Base-by-base conservation (phyloP, 92 coral and sea anemone genomes). In the Siderastrea radians region DNA sequence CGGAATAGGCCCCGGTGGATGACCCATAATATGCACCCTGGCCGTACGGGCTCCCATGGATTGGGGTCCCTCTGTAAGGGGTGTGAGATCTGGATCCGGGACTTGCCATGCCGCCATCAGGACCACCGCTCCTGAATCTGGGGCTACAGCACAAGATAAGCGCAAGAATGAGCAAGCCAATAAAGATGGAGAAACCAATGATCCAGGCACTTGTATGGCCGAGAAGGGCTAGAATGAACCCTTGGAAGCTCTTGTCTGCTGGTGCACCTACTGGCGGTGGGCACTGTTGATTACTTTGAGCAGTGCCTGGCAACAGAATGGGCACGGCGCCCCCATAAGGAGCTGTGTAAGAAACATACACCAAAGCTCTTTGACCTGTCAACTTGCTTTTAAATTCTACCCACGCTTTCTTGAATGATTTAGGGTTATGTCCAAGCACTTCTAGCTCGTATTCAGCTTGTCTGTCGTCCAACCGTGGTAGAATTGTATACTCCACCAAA, bases 171-270 rank as follows among this genome's bases (percentile, higher is more conserved):
- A 95, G 81, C 5, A 93, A 95, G 52, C 95, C 98, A 60, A 95
- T 43, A 55, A 95, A 93, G 78, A 93, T 75, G 12, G 96, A 89
- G 77, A 93, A 89, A 1, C 98, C 98, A 67, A 95, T 91, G 71
- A 95, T 82, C 98, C 95, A 95, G 14, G 98, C 92, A 88, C 98
- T 95, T 38, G 98, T 95, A 58, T 95, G 95, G 26, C 93, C 96
- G 54, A 95, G 89, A 48, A 95, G 70, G 54, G 95, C 80, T 3
- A 95, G 88, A 69, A 93, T 82, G 64, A 95, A 65, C 7, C 91
- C 80, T 66, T 83, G 88, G 77, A 92, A 78, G 70, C 90, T 82
- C 6, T 80, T 79, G 14, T 81, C 88, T 17, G 81, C 49, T 52
- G 88, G 75, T 2, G 81, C 74, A 6, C 80, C 93, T 11, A 80